Percentiles rank a stretch among this genome's conserved stretches.
Conservation (phyloP, 2,113 vertebrate species). For the Cepphus grylle region DNA sequence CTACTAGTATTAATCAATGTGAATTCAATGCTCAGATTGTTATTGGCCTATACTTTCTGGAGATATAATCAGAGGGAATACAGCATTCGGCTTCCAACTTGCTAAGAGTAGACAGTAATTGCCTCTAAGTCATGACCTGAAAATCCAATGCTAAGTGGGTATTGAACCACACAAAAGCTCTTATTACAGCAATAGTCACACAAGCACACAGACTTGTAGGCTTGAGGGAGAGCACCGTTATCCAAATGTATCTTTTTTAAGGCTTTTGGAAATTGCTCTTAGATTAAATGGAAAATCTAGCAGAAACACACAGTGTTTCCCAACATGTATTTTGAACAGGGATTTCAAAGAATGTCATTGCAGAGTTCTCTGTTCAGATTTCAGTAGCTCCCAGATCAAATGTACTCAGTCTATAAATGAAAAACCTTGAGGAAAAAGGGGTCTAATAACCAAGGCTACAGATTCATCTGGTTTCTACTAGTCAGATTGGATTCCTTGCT, state of each 20-base stretch:
- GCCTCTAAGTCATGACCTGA: neutral
- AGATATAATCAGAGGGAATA: neutral
- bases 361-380: neutral
- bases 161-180: neutral
- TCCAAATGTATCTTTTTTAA: neutral
- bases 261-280: neutral
- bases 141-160: conserved; percentile 10
- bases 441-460: neutral
- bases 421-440: neutral
- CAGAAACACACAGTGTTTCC: neutral
- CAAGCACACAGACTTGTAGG: neutral
- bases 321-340: neutral
- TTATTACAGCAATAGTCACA: neutral
- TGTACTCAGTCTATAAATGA: neutral
- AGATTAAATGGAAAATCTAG: neutral
- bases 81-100: neutral
- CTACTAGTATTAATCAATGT: neutral
- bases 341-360: neutral
- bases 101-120: neutral
- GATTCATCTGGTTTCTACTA: neutral
- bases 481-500: neutral
- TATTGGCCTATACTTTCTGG: neutral
- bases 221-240: neutral
- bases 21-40: neutral
- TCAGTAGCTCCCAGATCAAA: neutral